Conservation (phyloP, 2,113 vertebrate species). For the Pseudopipra pipra region DNA sequence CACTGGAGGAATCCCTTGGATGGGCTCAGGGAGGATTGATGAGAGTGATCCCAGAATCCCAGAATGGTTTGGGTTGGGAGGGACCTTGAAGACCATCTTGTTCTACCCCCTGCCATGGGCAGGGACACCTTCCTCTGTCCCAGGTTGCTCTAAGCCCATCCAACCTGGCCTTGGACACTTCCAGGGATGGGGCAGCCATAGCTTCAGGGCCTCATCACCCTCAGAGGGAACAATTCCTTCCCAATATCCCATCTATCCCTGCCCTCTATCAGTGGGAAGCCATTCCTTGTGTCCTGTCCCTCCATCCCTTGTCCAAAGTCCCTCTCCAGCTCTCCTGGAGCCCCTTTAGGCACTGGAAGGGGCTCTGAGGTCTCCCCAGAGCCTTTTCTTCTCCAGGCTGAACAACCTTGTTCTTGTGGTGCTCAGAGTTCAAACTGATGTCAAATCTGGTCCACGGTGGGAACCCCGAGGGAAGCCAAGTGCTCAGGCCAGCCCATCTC, state of each 20-base stretch:
- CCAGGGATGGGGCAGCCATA: background rate
- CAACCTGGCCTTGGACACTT: background rate
- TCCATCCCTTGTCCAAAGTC: background rate
- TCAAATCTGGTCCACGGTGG: background rate
- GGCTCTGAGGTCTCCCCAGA: background rate
- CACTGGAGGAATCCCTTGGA: background rate
- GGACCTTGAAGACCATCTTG: rapidly evolving
- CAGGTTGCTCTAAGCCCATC: background rate
- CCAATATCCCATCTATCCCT: rapidly evolving
- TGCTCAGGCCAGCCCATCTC: background rate
- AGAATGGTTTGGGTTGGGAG: rapidly evolving
- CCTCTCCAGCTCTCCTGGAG: background rate
- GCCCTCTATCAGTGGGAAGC: rapidly evolving
- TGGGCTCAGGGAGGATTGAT: background rate
- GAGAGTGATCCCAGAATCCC: background rate
- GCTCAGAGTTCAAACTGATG: background rate
- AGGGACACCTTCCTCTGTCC: background rate
- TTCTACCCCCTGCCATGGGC: background rate
- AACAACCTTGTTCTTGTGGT: background rate
- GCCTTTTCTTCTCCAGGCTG: background rate
- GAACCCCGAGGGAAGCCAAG: background rate
- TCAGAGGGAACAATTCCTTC: rapidly evolving
- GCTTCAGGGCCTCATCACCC: background rate
- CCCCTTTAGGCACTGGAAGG: background rate
- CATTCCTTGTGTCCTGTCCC: background rate